A percentile compares a stretch with the other conserved stretches of the same genome.
Conservation (phyloP, 2,888 invertebrate genomes). For the Trachelus troglodyta region DNA sequence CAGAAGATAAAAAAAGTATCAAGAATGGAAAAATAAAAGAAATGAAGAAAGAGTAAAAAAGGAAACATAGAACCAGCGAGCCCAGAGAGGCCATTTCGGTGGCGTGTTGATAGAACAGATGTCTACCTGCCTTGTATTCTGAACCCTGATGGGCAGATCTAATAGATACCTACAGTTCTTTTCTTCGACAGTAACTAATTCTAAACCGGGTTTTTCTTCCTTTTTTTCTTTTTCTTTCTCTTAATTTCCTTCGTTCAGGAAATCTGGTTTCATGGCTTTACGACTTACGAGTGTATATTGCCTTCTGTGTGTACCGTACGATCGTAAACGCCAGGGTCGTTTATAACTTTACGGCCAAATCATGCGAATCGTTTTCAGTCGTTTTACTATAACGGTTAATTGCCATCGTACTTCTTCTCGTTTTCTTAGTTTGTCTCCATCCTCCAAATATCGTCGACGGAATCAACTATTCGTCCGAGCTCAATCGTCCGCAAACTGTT, state of each 20-base stretch:
- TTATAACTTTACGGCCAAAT: constrained; percentile 2
- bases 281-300: not conserved
- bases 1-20: constrained; percentile 7
- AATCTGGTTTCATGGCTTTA: constrained; percentile 4
- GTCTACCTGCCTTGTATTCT: not conserved
- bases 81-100: not conserved
- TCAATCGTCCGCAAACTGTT: not conserved
- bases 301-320: not conserved
- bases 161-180: constrained; percentile 1
- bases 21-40: not conserved
- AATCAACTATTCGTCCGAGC: not conserved
- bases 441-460: not conserved
- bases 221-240: not conserved
- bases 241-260: not conserved
- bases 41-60: not conserved
- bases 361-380: not conserved
- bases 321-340: constrained; percentile 4
- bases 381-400: not conserved
- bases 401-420: not conserved
- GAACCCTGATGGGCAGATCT: constrained; percentile 1
- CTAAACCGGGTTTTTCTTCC: constrained; percentile 5
- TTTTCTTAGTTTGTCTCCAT: not conserved
- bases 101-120: constrained; percentile 2
- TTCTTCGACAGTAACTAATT: constrained; percentile 6
- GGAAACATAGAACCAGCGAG: not conserved